These are phyloP conservation scores for Bruchidius siliquastri DNA, from an alignment of 2,888 invertebrate species.

Conservation along the genomic window DNA sequence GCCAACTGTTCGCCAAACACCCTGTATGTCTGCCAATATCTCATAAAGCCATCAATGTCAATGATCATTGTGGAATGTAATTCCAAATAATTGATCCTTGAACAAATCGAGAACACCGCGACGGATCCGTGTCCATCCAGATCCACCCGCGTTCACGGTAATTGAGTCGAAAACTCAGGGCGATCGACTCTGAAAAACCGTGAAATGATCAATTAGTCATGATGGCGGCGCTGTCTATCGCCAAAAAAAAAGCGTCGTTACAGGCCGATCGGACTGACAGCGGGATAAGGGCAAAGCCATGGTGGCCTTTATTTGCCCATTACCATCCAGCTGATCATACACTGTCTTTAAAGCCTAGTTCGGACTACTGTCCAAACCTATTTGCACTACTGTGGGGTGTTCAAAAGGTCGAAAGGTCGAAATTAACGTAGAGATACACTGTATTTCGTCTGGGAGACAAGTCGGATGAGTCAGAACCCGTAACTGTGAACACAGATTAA, in stretches of 20 bases:
- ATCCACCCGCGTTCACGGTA: not conserved
- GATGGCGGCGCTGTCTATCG: conserved; percentile 1
- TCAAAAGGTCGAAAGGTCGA: too few relatives aligned
- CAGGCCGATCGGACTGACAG: not conserved
- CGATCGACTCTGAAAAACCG: conserved; percentile 23
- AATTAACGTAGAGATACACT: too few relatives aligned
- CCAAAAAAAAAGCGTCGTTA: not conserved
- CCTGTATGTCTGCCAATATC: not conserved
- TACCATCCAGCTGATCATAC: not conserved
- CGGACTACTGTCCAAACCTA: too few relatives aligned
- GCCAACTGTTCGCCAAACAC: too few relatives aligned
- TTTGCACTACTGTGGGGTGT: too few relatives aligned
- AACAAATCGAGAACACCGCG: not conserved
- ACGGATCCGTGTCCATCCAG: not conserved
- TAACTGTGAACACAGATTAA: too few relatives aligned
- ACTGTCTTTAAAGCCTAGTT: too few relatives aligned
- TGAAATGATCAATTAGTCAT: conserved; percentile 24
- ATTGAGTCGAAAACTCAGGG: conserved; percentile 20
- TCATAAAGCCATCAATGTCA: not conserved
- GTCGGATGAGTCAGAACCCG: too few relatives aligned
- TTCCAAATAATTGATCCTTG: not conserved
- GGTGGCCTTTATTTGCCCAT: not conserved
- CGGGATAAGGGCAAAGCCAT: not conserved
- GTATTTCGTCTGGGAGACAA: too few relatives aligned
- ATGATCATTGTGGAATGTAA: not conserved